phyloP scores from a whole-genome alignment of 2,113 vertebrate genomes.

The Lota lota region DNA sequence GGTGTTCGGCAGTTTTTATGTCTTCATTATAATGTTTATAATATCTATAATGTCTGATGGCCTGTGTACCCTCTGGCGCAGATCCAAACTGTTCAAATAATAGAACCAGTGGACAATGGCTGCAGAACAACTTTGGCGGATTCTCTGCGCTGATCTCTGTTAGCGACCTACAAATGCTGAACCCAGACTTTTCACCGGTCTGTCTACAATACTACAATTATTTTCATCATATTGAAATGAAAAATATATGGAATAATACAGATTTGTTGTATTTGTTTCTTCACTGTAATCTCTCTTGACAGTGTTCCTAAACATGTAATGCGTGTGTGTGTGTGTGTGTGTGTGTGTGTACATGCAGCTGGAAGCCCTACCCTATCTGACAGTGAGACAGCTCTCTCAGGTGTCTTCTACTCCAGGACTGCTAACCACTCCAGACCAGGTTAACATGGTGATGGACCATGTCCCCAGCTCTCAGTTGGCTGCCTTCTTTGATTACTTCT shows the following conservation, averaged over 20 bases:
- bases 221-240: too few relatives aligned
- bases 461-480: constrained; percentile 40
- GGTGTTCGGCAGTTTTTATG: too few relatives aligned
- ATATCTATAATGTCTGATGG: background rate
- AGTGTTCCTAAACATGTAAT: background rate
- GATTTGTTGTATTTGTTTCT: background rate
- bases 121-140: constrained; percentile 59
- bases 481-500: constrained; percentile 56
- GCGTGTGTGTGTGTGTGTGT: constrained; percentile 3
- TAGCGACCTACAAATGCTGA: constrained; percentile 39
- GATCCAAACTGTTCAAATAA: constrained; percentile 48
- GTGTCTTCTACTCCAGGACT: constrained; percentile 51
- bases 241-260: too few relatives aligned
- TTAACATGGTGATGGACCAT: constrained; percentile 43
- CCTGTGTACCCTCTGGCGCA: constrained; percentile 22
- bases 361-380: constrained; percentile 50
- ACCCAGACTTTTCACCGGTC: constrained; percentile 55
- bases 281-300: background rate
- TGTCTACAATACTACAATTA: background rate
- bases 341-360: constrained; percentile 40
- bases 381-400: constrained; percentile 57
- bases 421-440: constrained; percentile 47
- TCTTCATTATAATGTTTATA: too few relatives aligned
- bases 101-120: constrained; percentile 57
- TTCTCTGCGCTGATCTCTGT: constrained; percentile 52